Base-by-base conservation (phyloP, 2,888 invertebrate genomes). In the Xestia ashworthii region DNA sequence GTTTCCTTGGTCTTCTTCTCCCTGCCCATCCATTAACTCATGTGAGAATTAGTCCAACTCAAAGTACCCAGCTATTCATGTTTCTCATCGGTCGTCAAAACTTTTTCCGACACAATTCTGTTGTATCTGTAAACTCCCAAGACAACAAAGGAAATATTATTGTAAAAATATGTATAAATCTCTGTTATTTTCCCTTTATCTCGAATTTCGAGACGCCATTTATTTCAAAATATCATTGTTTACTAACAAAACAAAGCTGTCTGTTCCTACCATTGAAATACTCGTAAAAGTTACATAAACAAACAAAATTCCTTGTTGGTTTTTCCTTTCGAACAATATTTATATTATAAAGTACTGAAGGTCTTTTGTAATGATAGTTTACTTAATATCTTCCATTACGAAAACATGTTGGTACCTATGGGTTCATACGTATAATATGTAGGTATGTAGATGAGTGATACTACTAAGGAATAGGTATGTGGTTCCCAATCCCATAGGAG, bases 271-370 rank as follows among this genome's bases (percentile, higher is more conserved):
- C 88, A 82, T 78, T 82, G 81, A 84, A 80, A 76, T 67, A 78
- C 78, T 88, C 83, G 80, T 88, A 80, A 88, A 88, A 83, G 71
- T 67, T 67, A 80, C 71, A 76, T 82, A 83, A 82, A 88, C 78
- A 84, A 85, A 85, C 76, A 81, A 70, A 81, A 79, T 76, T 78
- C 76, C 76, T 73, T 83, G 87, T 83, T 82, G 80, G 69, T 83
- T 82, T 83, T 87, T 81, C 84, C 75, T 81, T 78, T 44, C 32
- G 48, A 81, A 77, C 38, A 87, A 81, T 83, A 83, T 87, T 83
- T 83, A 80, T 53, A 19, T 74, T 66, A 66, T 66, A 38, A 38
- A 50, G 9, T 70, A 50, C 16, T 74, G 72, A 78, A 82, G 76
- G 80, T 62, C 75, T 73, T 75, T 71, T 50, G 41, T 74, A 41